Conservation (phyloP, 2,888 invertebrate genomes). For the Clusia tigrina region DNA sequence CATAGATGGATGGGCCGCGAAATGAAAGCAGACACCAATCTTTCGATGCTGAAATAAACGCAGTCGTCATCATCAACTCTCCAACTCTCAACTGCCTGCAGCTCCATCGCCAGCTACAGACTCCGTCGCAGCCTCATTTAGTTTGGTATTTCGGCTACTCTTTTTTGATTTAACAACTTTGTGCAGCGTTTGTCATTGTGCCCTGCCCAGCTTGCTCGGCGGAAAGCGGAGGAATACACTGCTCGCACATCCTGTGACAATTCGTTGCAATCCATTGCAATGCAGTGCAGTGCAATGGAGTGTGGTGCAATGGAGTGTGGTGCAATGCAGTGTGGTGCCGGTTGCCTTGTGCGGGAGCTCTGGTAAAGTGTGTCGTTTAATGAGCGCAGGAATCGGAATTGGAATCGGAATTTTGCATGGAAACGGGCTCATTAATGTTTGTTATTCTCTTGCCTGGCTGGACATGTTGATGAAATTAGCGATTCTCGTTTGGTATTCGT, state of each 20-base stretch:
- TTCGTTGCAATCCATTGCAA: too few species aligned
- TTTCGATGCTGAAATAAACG: conserved; percentile 5
- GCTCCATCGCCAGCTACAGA: too few species aligned
- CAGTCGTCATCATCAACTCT: conserved; percentile 11
- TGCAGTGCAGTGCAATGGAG: conserved; percentile 3
- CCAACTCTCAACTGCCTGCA: too few species aligned
- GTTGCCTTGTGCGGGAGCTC: conserved; percentile 3
- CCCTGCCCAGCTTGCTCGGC: neutral
- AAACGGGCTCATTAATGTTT: conserved; percentile 7
- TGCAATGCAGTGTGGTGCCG: neutral
- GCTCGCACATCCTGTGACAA: neutral
- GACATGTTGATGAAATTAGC: neutral
- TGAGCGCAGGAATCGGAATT: neutral
- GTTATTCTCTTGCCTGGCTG: neutral
- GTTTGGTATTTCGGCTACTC: conserved; percentile 16
- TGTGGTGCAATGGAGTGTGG: neutral
- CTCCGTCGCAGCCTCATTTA: conserved; percentile 14
- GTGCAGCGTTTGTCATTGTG: neutral
- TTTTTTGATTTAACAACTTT: conserved; percentile 23
- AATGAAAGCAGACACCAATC: conserved; percentile 18
- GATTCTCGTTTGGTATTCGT: neutral
- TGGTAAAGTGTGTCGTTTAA: conserved; percentile 4
- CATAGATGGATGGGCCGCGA: conserved; percentile 9
- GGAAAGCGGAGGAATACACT: neutral
- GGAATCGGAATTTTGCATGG: conserved; percentile 12